These are phyloP conservation scores for Erynnis tages DNA, from an alignment of 2,888 invertebrate genomes.

Conservation along the genomic window DNA sequence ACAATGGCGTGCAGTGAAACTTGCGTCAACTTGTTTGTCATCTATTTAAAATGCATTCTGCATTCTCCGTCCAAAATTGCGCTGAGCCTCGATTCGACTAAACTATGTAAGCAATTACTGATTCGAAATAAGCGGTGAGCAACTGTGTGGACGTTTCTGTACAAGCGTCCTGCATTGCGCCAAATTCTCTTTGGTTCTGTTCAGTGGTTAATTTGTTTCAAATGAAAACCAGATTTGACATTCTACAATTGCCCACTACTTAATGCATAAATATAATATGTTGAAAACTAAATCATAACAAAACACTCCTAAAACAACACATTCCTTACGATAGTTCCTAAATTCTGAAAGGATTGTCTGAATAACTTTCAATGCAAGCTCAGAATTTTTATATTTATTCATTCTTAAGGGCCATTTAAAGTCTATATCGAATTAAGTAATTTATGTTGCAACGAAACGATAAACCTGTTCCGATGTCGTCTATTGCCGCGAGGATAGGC, in stretches of 20 bases:
- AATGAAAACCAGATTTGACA: slow-evolving; percentile 34
- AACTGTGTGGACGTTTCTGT: slow-evolving; percentile 60
- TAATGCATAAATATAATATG: neutral
- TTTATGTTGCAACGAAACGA: slow-evolving; percentile 57
- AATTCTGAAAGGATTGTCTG: slow-evolving; percentile 37
- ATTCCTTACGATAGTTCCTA: neutral
- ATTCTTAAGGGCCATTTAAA: neutral
- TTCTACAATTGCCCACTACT: neutral
- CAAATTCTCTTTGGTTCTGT: slow-evolving; percentile 66
- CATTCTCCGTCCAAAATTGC: slow-evolving; percentile 41
- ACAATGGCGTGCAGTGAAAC: too few species aligned
- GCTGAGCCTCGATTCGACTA: slow-evolving; percentile 47
- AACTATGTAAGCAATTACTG: slow-evolving; percentile 57
- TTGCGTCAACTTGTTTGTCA: neutral
- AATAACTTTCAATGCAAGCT: slow-evolving; percentile 38
- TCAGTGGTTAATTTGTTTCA: slow-evolving; percentile 65
- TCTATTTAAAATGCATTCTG: slow-evolving; percentile 10
- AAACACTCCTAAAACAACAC: slow-evolving; percentile 1
- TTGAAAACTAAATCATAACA: slow-evolving; percentile 8
- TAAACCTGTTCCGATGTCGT: slow-evolving; percentile 66
- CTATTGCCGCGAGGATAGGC: slow-evolving; percentile 64
- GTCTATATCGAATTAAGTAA: slow-evolving; percentile 24
- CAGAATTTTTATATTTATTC: neutral
- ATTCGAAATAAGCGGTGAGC: slow-evolving; percentile 63
- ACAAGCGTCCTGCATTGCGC: slow-evolving; percentile 75